phyloP scores from a whole-genome alignment of 2,113 vertebrate species.

The chimpanzee (Pan troglodytes) region NHGRI_mPanTro3-v2.1_pri NC_072410.2:102327001-102327500 shows the following conservation, averaged over 20 bases:
- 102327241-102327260: not conserved
- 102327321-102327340: not conserved
- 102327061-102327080: too few species aligned
- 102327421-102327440: not conserved
- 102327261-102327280: not conserved
- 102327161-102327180: not conserved
- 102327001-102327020: too few species aligned
- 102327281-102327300: not conserved
- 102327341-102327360: not conserved
- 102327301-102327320: not conserved
- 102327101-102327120: too few species aligned
- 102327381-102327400: not conserved
- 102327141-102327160: rapidly evolving
- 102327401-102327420: not conserved
- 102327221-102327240: not conserved
- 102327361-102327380: not conserved
- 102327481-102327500: not conserved
- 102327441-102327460: not conserved
- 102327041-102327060: too few species aligned
- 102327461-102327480: not conserved
- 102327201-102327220: not conserved
- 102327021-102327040: too few species aligned
- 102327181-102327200: not conserved
- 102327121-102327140: too few species aligned
- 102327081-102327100: too few species aligned